These are phyloP conservation scores for Copidosoma floridanum DNA, from an alignment of 1,140 invertebrate genomes.

Conservation along the genomic window DNA sequence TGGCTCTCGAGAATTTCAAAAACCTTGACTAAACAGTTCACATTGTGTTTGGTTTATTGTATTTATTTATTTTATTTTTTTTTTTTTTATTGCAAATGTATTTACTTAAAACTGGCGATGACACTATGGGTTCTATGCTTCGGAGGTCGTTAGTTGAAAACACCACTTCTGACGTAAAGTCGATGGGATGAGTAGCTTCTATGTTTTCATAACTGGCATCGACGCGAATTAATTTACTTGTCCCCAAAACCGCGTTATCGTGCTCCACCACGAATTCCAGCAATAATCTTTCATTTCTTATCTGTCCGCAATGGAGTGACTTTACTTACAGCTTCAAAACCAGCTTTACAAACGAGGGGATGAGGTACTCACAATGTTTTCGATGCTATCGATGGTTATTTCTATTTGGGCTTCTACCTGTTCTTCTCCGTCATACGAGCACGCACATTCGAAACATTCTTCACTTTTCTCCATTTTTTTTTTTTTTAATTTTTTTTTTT, in stretches of 20 bases:
- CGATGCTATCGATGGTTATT: constrained; percentile 30
- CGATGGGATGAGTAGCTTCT: constrained; percentile 8
- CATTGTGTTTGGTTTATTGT: neutral
- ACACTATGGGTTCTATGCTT: constrained; percentile 24
- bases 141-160: constrained; percentile 1
- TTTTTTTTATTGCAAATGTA: neutral
- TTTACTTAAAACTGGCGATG: constrained; percentile 35
- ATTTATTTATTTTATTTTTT: neutral
- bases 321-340: neutral
- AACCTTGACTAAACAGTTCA: constrained; percentile 7
- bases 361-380: constrained; percentile 38
- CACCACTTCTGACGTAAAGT: constrained; percentile 22
- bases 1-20: neutral
- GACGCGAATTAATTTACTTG: constrained; percentile 26
- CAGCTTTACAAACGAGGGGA: neutral
- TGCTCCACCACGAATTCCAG: constrained; percentile 32
- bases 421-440: constrained; percentile 2
- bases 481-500: too few species aligned
- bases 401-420: neutral
- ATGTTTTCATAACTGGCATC: constrained; percentile 16
- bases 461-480: too few species aligned
- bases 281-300: neutral
- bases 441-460: too few species aligned
- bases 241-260: constrained; percentile 27
- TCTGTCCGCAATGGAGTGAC: constrained; percentile 14